Evolutionary conservation across 2,113 vertebrate genomes (phyloP).

Genomic region (Sorex fumeus): DNA sequence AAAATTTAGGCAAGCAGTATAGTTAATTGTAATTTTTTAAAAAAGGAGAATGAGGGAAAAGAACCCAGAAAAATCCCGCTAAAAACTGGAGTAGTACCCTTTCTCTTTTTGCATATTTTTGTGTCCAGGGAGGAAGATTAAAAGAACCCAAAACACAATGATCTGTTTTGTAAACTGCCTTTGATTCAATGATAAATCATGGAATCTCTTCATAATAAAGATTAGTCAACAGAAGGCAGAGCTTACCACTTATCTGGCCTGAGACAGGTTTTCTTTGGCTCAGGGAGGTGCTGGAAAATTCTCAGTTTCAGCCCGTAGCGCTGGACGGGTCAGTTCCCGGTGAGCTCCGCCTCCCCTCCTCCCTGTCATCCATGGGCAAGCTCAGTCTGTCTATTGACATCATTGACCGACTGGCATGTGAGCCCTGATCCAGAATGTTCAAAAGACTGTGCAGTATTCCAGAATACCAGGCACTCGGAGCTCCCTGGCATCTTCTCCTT

Average conservation of each 20-base stretch:
- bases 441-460: background rate
- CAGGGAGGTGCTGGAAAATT: background rate
- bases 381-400: background rate
- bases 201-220: background rate
- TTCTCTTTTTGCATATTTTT: background rate
- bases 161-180: background rate
- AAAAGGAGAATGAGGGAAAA: background rate
- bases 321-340: too few species aligned
- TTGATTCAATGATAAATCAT: background rate
- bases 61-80: background rate
- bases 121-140: background rate
- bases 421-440: background rate
- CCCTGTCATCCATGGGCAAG: background rate
- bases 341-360: background rate
- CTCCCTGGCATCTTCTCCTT: rapidly evolving
- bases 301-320: background rate
- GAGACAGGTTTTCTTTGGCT: background rate
- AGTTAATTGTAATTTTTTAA: background rate
- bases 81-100: slow-evolving; percentile 27
- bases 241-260: background rate
- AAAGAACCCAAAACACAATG: background rate
- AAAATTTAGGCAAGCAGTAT: background rate
- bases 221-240: background rate
- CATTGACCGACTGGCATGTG: background rate
- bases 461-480: background rate